Evolutionary conservation across 2,888 invertebrate genomes (phyloP), one percentile per base, ranked within the genome.

Genomic region (Phymatocera aterrima): DNA sequence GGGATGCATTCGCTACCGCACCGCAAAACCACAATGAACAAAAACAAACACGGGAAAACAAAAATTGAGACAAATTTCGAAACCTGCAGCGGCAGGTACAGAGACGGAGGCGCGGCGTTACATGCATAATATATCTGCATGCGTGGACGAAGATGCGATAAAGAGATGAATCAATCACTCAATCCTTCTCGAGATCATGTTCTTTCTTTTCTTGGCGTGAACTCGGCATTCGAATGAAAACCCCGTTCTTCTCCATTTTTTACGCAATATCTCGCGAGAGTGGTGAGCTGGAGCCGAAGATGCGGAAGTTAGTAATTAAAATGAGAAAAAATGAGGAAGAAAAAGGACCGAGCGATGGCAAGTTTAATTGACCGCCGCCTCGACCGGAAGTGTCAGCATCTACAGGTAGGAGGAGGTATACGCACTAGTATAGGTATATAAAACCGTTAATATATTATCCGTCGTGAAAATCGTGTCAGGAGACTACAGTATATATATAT

Each of bases 151-250:
- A 57, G 28, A 57, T 57, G n/a, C 28, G 24, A 3, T 40, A 24
- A 3, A 1, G 24, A 46, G 68, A 46, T 34, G 24, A 68, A 68
- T 68, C 68, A 43, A 68, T 68, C 68, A 46, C 28, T 57, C 28
- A 28, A 68, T 24, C 68, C 43, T 0, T 68, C n/a, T n/a, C n/a
- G n/a, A n/a, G n/a, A n/a, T n/a, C n/a, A n/a, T 68, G 68, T 40
- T 40, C 12, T 40, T 40, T 40, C 12, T 57, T 57, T 57, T 15
- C 1, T 15, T 4, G 24, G 28, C 4, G 68, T 68, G 68, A 68
- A 68, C n/a, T n/a, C n/a, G n/a, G n/a, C n/a, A n/a, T n/a, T n/a
- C n/a, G n/a, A n/a, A n/a, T n/a, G n/a, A n/a, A n/a, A n/a, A n/a
- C n/a, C n/a, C n/a, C n/a, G n/a, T n/a, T n/a, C n/a, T n/a, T n/a